Evolutionary conservation across 2,113 vertebrate genomes (phyloP).

Genomic region (Suricata suricatta): DNA sequence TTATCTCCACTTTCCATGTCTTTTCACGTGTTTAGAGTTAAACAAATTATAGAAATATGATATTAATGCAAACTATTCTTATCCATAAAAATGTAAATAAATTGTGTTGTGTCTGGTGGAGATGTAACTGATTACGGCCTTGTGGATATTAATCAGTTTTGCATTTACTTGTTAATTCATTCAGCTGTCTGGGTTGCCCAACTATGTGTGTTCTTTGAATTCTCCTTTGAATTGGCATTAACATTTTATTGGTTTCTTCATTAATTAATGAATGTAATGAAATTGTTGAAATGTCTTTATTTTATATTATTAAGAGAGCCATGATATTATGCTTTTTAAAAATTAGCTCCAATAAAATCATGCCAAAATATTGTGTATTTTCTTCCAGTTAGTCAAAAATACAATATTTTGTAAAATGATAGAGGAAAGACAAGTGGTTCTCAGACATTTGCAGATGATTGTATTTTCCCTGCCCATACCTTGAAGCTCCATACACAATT

Average conservation of each 20-base stretch:
- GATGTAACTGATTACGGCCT: background rate
- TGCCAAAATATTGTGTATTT: background rate
- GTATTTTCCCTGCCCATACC: background rate
- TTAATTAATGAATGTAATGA: background rate
- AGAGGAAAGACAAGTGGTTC: background rate
- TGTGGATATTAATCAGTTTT: background rate
- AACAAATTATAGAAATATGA: background rate
- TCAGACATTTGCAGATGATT: background rate
- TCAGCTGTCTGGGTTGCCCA: background rate
- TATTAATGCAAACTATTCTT: background rate
- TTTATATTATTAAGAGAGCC: background rate
- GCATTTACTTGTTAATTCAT: background rate
- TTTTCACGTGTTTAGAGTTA: background rate
- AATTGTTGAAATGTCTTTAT: background rate
- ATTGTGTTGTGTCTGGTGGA: background rate
- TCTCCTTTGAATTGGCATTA: background rate
- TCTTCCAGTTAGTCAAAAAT: background rate
- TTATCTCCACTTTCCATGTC: background rate
- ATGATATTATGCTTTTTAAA: background rate
- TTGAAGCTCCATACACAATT: background rate
- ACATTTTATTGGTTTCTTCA: background rate
- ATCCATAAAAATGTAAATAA: background rate
- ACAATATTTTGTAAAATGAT: background rate
- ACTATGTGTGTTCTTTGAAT: background rate
- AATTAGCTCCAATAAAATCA: background rate